These are phyloP conservation scores for Muscicapa comitata DNA, from an alignment of 2,797 vertebrate genomes.

Conservation along the genomic window DNA sequence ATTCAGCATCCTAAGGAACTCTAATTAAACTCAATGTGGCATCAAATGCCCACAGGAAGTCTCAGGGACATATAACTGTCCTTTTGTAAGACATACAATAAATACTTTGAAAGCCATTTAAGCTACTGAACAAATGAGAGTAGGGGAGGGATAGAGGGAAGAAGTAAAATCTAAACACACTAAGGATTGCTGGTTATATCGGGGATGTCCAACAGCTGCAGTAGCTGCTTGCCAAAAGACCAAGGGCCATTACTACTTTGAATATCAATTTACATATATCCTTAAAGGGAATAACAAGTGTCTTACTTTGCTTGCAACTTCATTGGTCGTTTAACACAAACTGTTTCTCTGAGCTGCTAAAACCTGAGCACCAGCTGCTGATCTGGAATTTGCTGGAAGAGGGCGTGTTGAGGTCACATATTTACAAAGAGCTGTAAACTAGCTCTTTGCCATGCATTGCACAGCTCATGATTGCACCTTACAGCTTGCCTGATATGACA, in stretches of 20 bases:
- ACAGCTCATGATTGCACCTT: neutral
- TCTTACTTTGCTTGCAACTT: neutral
- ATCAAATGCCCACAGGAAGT: conserved; percentile 56
- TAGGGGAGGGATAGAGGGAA: neutral
- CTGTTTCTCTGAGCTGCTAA: neutral
- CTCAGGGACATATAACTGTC: conserved; percentile 25
- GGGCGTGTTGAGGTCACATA: neutral
- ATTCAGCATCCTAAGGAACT: conserved; percentile 19
- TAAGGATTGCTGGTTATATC: neutral
- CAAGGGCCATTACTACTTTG: neutral
- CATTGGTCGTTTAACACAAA: neutral
- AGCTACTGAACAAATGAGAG: neutral
- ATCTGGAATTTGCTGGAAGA: neutral
- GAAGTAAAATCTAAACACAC: conserved; percentile 18
- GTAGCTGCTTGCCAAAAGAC: neutral
- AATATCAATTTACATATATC: conserved; percentile 21
- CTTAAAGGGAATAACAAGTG: neutral
- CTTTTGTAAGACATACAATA: conserved; percentile 52
- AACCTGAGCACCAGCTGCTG: neutral
- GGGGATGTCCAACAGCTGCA: conserved; percentile 34
- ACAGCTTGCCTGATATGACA: neutral
- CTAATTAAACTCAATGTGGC: conserved; percentile 44
- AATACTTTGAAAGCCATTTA: conserved; percentile 53
- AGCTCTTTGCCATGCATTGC: rapidly evolving
- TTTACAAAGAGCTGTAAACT: neutral